Percentiles rank a stretch among this genome's conserved stretches.
Evolutionary conservation across 2,888 invertebrate species (phyloP).

Genomic region (Calliphora vomitoria): DNA sequence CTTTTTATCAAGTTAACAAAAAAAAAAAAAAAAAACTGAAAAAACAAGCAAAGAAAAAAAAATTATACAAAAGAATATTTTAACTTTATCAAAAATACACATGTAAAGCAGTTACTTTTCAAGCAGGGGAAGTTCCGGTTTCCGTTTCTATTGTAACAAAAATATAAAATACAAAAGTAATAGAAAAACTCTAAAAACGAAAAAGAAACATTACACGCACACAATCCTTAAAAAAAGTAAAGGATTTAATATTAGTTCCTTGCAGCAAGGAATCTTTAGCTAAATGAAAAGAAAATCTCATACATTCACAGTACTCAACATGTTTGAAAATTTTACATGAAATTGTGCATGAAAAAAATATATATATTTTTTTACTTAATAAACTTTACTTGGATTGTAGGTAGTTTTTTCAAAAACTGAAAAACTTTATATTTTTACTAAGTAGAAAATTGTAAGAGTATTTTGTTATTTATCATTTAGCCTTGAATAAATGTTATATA

Average conservation of each 20-base stretch:
- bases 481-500: background rate
- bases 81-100: conserved; percentile 53
- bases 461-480: background rate
- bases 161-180: conserved; percentile 20
- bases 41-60: background rate
- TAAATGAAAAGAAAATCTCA: conserved; percentile 4
- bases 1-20: background rate
- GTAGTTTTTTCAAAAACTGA: conserved; percentile 10
- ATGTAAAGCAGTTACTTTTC: conserved; percentile 62
- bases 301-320: conserved; percentile 13
- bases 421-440: background rate
- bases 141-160: conserved; percentile 52
- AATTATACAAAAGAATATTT: conserved; percentile 52
- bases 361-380: conserved; percentile 35
- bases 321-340: conserved; percentile 14
- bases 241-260: conserved; percentile 27
- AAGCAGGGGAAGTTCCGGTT: conserved; percentile 64
- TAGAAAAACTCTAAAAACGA: background rate
- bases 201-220: background rate
- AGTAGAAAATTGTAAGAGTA: background rate
- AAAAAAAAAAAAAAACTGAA: background rate
- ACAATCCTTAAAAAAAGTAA: conserved; percentile 1
- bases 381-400: conserved; percentile 27
- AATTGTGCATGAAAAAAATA: conserved; percentile 36
- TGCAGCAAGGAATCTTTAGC: background rate